These are phyloP conservation scores for Melinopterus prodromus DNA, from an alignment of 2,888 invertebrate species.

Conservation along the genomic window DNA sequence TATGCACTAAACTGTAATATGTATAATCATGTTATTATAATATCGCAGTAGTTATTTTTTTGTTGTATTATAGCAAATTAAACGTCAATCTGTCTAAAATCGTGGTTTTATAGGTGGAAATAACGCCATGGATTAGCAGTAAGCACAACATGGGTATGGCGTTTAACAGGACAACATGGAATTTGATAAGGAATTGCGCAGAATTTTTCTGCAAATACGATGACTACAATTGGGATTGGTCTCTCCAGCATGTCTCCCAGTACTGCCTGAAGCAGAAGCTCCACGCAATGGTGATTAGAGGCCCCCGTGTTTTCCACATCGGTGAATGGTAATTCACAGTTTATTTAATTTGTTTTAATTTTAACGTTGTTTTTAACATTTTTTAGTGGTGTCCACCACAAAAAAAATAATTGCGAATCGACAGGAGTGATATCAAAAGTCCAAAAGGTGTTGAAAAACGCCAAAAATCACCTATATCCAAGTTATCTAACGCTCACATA, in stretches of 20 bases:
- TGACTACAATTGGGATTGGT: constrained; percentile 99
- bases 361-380: constrained; percentile 15
- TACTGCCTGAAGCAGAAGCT: constrained; percentile 80
- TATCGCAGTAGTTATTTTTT: no score
- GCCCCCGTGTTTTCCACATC: constrained; percentile 96
- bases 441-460: constrained; percentile 78
- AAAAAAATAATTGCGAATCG: constrained; percentile 89
- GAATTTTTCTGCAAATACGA: constrained; percentile 94
- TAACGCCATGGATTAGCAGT: constrained; percentile 94
- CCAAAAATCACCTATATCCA: constrained; percentile 76
- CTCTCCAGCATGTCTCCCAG: constrained; percentile 89
- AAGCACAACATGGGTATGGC: constrained; percentile 99
- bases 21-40: no score
- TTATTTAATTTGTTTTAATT: constrained; percentile 14
- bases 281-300: constrained; percentile 88
- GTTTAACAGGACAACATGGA: constrained; percentile 90
- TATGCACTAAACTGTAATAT: no score
- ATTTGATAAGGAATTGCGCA: constrained; percentile 79
- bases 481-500: constrained; percentile 72
- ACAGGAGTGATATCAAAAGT: constrained; percentile 86
- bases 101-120: constrained; percentile 74
- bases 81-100: background rate
- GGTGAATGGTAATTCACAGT: constrained; percentile 89
- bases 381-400: constrained; percentile 92
- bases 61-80: background rate